Conservation (phyloP, 2,797 vertebrate species). For the Sternarchorhynchus goeldii region DNA sequence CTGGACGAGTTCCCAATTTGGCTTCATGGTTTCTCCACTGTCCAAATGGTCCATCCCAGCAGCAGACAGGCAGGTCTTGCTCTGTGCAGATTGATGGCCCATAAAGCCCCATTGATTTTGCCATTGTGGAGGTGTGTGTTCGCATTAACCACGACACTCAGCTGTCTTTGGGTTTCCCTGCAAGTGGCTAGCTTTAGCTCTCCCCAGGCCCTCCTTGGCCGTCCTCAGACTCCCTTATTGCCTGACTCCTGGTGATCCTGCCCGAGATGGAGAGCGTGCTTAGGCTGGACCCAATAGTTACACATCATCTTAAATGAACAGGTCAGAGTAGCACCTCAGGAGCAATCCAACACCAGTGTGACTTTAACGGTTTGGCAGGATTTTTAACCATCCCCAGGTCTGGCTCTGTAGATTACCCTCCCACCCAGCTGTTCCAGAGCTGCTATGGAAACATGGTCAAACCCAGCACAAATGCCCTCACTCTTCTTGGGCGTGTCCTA, state of each 20-base stretch:
- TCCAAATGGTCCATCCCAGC: slow-evolving; percentile 58
- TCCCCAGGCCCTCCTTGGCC: slow-evolving; percentile 59
- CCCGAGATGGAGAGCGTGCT: slow-evolving; percentile 70
- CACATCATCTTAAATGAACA: slow-evolving; percentile 81
- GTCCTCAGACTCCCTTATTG: slow-evolving; percentile 68
- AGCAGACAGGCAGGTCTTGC: slow-evolving; percentile 67
- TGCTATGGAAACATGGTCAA: neutral
- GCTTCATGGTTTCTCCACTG: slow-evolving; percentile 58
- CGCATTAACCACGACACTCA: slow-evolving; percentile 82
- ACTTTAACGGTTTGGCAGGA: slow-evolving; percentile 65
- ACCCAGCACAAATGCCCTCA: slow-evolving; percentile 1
- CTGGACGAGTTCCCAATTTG: slow-evolving; percentile 63
- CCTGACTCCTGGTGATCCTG: slow-evolving; percentile 61
- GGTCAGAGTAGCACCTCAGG: slow-evolving; percentile 70
- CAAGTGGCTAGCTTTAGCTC: slow-evolving; percentile 72
- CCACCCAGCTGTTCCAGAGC: slow-evolving; percentile 3
- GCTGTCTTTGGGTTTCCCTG: slow-evolving; percentile 76
- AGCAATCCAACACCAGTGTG: slow-evolving; percentile 71
- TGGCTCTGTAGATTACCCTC: slow-evolving; percentile 19
- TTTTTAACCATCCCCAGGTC: slow-evolving; percentile 43
- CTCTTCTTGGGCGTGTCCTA: slow-evolving; percentile 9
- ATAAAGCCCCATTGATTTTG: slow-evolving; percentile 83
- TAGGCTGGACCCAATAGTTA: slow-evolving; percentile 69
- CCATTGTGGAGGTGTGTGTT: slow-evolving; percentile 80
- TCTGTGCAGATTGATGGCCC: slow-evolving; percentile 78